These are phyloP conservation scores for Tyto alba DNA, from an alignment of 2,113 vertebrate species.

Conservation along the genomic window DNA sequence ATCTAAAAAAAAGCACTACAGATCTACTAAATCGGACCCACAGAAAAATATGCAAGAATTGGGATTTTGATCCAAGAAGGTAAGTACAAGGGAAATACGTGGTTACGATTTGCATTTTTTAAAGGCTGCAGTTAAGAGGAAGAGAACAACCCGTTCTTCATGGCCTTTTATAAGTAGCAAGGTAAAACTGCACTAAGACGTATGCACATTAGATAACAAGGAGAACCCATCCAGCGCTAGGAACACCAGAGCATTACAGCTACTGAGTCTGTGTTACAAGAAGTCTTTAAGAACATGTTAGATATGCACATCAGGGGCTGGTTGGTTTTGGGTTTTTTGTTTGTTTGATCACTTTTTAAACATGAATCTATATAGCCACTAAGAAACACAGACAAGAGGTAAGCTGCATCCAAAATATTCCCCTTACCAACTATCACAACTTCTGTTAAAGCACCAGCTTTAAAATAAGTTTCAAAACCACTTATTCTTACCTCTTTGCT, in stretches of 20 bases:
- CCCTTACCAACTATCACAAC: background rate
- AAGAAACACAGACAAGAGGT: background rate
- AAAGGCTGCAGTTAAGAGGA: background rate
- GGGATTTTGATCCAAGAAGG: background rate
- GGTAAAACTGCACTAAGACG: background rate
- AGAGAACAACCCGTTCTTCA: background rate
- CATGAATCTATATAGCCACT: background rate
- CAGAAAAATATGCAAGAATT: background rate
- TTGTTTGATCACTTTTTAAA: background rate
- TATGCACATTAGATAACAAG: accelerated
- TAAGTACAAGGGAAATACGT: background rate
- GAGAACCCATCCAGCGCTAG: background rate
- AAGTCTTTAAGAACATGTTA: background rate
- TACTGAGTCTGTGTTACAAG: background rate
- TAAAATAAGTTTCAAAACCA: background rate
- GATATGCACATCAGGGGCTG: accelerated
- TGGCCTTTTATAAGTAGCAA: accelerated
- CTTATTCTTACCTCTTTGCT: conserved; percentile 86
- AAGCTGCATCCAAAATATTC: background rate
- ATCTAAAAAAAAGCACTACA: background rate
- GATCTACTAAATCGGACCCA: background rate
- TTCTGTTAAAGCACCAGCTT: background rate
- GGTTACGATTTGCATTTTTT: background rate
- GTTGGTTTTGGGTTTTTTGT: accelerated
- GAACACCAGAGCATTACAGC: background rate